Conservation (phyloP, 2,797 vertebrate genomes). For the Balearica regulorum region DNA sequence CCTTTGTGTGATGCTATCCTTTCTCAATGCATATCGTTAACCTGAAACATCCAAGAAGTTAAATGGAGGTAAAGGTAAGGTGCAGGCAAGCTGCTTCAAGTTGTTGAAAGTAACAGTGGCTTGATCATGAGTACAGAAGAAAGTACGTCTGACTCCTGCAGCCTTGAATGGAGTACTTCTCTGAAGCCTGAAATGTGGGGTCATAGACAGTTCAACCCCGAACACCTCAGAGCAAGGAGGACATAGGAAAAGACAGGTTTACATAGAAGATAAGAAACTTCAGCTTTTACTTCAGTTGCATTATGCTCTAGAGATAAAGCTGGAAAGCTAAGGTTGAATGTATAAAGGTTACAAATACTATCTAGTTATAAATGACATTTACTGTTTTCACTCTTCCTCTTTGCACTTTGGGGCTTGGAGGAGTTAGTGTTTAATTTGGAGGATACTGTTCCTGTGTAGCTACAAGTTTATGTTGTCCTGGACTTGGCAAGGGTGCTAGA, state of each 20-base stretch:
- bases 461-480: not conserved
- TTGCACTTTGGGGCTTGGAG: not conserved
- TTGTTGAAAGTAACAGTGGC: not conserved
- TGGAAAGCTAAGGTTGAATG: not conserved
- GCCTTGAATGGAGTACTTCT: not conserved
- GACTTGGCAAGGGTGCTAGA: not conserved
- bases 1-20: not conserved
- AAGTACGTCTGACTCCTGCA: not conserved
- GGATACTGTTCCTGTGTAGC: not conserved
- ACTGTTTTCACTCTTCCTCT: not conserved
- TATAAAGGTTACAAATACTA: not conserved
- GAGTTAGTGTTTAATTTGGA: not conserved
- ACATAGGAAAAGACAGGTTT: not conserved
- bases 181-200: not conserved
- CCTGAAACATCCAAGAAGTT: not conserved
- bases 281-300: not conserved
- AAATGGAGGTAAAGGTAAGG: not conserved
- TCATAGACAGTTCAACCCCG: not conserved
- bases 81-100: not conserved
- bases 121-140: not conserved
- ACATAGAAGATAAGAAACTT: not conserved
- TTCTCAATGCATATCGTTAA: not conserved
- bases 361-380: not conserved
- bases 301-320: not conserved
- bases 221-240: not conserved